Percentiles rank a stretch among this genome's conserved stretches.
Conservation (phyloP, 2,113 vertebrate species). For the Phainopepla nitens region DNA sequence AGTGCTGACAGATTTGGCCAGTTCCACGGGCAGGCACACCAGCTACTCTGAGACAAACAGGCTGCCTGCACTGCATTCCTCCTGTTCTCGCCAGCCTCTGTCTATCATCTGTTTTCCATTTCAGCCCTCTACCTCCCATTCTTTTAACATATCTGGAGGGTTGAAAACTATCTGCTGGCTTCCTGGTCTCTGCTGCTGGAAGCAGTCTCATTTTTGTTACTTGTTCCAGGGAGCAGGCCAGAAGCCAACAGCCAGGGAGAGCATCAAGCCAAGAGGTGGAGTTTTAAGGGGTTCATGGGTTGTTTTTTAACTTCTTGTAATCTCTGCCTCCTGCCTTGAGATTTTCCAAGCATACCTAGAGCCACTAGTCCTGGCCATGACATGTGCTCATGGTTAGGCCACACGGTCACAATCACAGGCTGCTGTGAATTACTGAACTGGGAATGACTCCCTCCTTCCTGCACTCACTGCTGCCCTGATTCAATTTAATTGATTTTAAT, state of each 20-base stretch:
- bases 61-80: constrained; percentile 27
- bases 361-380: not conserved
- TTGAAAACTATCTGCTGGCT: constrained; percentile 21
- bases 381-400: fast-evolving
- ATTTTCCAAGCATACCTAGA: not conserved
- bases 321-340: not conserved
- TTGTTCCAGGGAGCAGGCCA: constrained; percentile 45
- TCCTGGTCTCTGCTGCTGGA: constrained; percentile 19
- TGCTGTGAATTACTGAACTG: not conserved
- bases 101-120: constrained; percentile 60
- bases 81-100: not conserved
- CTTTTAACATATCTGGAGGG: constrained; percentile 1
- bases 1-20: not conserved
- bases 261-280: constrained; percentile 14
- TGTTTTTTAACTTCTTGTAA: not conserved
- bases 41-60: not conserved
- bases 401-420: not conserved
- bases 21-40: not conserved
- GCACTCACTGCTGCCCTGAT: not conserved
- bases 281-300: not conserved
- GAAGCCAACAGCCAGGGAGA: not conserved
- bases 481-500: not conserved
- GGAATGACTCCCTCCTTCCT: not conserved
- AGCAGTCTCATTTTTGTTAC: not conserved
- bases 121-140: constrained; percentile 32